Evolutionary conservation across 1,140 invertebrate species (phyloP), one percentile per base, ranked within the genome.

Genomic region (Procambarus virginalis): DNA sequence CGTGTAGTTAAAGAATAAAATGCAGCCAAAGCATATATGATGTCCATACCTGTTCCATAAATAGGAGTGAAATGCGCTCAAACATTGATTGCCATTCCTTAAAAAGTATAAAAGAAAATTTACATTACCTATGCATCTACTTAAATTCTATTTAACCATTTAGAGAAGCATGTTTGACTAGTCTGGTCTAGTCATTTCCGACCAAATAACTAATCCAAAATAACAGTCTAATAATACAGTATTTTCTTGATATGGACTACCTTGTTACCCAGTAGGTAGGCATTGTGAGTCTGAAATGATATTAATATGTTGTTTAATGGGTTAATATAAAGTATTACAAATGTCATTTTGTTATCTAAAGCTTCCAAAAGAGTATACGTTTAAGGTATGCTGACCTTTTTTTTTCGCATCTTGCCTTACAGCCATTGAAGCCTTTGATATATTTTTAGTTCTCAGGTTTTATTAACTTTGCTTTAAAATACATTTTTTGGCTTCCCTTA

Each of bases 11-110:
- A 34, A 34, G 34, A 34, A 34, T 34, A 34, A 34, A n/a, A 34
- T 34, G 34, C 34, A 34, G 34, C 34, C 34, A 34, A 34, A 34
- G n/a, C 34, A 34, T 34, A 34, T 34, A 34, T 34, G 34, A 34
- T 8, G 51, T 6, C 6, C 64, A 51, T 92, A 96, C 95, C 94
- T 96, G 96, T 94, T 96, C 96, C 93, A 95, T 96, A 91, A 96
- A 95, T 34, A 96, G 94, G 14, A 96, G 94, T 46, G 95, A 94
- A n/a, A 96, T 94, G 87, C 96, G 93, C 92, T 96, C 96, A 93
- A 96, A 96, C 94, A 96, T 93, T 96, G 96, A 93, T 96, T 96
- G 55, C 95, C 95, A 92, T 94, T 95, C 34, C 34, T 34, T 0
- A 64, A 64, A 64, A 64, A 17, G 12, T 17, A 64, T 64, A 20